A percentile compares a stretch with the other conserved stretches of the same genome.
phyloP scores from a whole-genome alignment of 1,140 invertebrate species.

The Reticulitermes speratus region DNA sequence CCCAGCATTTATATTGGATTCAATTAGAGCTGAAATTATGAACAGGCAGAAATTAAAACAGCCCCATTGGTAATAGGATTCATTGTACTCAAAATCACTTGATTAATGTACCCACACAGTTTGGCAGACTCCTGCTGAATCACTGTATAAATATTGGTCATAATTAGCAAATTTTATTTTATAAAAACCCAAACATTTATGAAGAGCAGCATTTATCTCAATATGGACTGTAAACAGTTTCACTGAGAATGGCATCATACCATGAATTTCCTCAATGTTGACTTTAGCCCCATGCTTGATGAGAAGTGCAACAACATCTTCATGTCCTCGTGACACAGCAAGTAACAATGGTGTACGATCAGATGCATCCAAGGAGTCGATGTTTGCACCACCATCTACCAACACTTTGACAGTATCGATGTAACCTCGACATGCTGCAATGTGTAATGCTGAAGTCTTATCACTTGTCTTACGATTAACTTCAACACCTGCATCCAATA shows the following conservation, averaged over 20 bases:
- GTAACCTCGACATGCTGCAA: slow-evolving; percentile 53
- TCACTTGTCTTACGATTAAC: slow-evolving; percentile 45
- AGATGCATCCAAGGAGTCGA: slow-evolving; percentile 56
- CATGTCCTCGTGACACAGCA: slow-evolving; percentile 51
- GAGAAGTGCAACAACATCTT: slow-evolving; percentile 50
- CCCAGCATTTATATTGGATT: too few species aligned
- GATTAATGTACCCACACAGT: too few species aligned
- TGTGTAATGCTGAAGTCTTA: slow-evolving; percentile 49
- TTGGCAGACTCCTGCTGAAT: too few species aligned
- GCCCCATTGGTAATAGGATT: too few species aligned
- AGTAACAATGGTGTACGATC: slow-evolving; percentile 58
- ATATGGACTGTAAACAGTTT: not conserved
- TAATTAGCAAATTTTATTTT: not conserved
- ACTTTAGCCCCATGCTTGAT: slow-evolving; percentile 54
- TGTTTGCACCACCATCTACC: slow-evolving; percentile 56
- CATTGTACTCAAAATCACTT: too few species aligned
- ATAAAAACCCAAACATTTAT: not conserved
- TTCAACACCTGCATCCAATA: slow-evolving; percentile 41
- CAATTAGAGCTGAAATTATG: too few species aligned
- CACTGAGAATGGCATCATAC: slow-evolving; percentile 36
- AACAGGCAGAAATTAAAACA: too few species aligned
- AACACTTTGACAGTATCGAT: slow-evolving; percentile 57
- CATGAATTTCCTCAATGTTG: slow-evolving; percentile 59
- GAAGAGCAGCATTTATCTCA: not conserved
- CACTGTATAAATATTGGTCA: not conserved